These are phyloP conservation scores for Micropoecilia bifurca DNA, from an alignment of 2,797 vertebrate species.

Conservation along the genomic window DNA sequence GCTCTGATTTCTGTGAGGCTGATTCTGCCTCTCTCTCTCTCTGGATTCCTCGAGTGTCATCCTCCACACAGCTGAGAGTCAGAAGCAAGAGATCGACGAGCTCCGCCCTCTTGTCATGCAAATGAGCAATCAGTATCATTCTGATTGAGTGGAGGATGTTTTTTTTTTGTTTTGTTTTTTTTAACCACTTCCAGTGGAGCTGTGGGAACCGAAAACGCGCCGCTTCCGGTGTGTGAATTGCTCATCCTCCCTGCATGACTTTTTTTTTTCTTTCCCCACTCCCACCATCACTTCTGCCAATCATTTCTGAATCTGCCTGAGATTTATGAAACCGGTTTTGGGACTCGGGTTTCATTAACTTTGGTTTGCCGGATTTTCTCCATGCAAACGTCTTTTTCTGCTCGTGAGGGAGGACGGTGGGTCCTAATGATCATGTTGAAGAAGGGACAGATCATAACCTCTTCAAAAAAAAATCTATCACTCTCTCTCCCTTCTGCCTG, in stretches of 20 bases:
- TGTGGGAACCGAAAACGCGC: conserved; percentile 49
- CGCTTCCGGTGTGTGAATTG: conserved; percentile 65
- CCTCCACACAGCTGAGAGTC: conserved; percentile 38
- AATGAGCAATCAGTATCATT: conserved; percentile 76
- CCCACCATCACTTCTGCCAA: not conserved
- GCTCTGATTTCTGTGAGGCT: conserved; percentile 4
- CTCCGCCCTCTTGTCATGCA: conserved; percentile 62
- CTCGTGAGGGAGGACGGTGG: conserved; percentile 23
- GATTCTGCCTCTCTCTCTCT: conserved; percentile 18
- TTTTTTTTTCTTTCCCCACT: not conserved
- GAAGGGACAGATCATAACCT: conserved; percentile 49
- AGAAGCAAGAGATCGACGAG: conserved; percentile 21
- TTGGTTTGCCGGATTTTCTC: conserved; percentile 24
- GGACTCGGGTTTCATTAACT: conserved; percentile 10
- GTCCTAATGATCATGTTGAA: conserved; percentile 44
- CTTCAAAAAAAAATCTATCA: conserved; percentile 26
- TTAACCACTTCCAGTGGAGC: conserved; percentile 51
- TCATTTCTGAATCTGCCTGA: conserved; percentile 17
- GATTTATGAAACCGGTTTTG: not conserved
- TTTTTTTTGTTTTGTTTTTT: conserved; percentile 22
- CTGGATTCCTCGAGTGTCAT: conserved; percentile 36
- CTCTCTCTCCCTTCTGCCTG: conserved; percentile 18
- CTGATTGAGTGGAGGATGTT: conserved; percentile 61
- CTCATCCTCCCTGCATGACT: conserved; percentile 49
- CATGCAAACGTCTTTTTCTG: conserved; percentile 10